Conservation (phyloP, 2,888 invertebrate species). For the Phaedon cochleariae region DNA sequence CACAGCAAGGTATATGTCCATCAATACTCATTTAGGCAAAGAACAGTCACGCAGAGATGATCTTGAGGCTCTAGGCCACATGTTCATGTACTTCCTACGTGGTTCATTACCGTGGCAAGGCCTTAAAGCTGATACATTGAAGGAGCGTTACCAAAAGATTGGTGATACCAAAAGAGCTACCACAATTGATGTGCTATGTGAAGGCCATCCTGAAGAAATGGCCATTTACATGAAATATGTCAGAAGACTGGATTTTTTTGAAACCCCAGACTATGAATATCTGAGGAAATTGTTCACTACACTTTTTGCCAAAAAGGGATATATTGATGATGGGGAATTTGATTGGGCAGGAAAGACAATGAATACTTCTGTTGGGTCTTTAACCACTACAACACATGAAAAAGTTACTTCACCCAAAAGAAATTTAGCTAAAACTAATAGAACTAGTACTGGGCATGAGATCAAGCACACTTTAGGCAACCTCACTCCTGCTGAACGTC, state of each 20-base stretch:
- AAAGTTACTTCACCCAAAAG: conserved; percentile 89
- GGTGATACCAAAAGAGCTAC: conserved; percentile 99
- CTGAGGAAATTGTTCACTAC: conserved; percentile 94
- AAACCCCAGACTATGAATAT: conserved; percentile 99
- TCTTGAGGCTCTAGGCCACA: conserved; percentile 97
- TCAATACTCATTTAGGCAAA: conserved; percentile 99
- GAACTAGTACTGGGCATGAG: conserved; percentile 84
- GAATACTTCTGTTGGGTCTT: conserved; percentile 90
- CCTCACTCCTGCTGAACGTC: conserved; percentile 92
- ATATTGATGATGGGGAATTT: conserved; percentile 90
- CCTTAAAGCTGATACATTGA: conserved; percentile 97
- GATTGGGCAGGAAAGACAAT: conserved; percentile 89
- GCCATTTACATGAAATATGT: conserved; percentile 98
- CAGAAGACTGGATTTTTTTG: conserved; percentile 96
- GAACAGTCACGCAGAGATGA: conserved; percentile 99
- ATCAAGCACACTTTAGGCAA: conserved; percentile 85
- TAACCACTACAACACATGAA: conserved; percentile 93
- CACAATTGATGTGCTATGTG: conserved; percentile 92
- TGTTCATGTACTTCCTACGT: conserved; percentile 99
- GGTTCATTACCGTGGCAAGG: conserved; percentile 99
- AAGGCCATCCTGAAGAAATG: conserved; percentile 94
- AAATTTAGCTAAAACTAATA: conserved; percentile 62
- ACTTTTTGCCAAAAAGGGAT: conserved; percentile 87
- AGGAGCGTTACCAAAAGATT: conserved; percentile 99
- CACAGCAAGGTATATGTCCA: conserved; percentile 98